Evolutionary conservation across 2,113 vertebrate species (phyloP), one percentile per base, ranked within the genome.

Genomic region (Benthochromis sp.): DNA sequence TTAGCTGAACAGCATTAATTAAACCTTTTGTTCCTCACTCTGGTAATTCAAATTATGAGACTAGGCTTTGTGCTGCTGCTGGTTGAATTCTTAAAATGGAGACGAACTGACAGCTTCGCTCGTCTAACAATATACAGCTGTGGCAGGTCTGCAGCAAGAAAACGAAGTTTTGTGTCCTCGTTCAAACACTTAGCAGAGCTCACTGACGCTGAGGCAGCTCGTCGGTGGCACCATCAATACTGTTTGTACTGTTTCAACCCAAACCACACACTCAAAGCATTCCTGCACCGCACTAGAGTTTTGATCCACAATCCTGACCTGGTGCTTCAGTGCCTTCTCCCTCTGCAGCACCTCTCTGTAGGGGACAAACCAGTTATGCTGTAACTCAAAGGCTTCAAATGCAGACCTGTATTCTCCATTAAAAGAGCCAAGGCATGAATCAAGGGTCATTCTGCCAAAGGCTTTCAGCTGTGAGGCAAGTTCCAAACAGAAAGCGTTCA

Each of bases 281-380:
- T 66, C 53, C 88, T 88, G 88, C 83, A 57, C 79, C 82, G 86
- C 91, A 88, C 17, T 34, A 78, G 84, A 45, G 86, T 84, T 93
- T 86, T 90, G 85, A 93, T 90, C 82, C 81, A 55, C 81, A 80
- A 61, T 83, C 71, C 36, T 88, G 90, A 89, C 88, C 90, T 83
- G 82, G 73, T 7, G 50, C 92, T 88, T 84, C 82, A 86, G 82
- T 66, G 73, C 85, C 52, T 36, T 78, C 79, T 84, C 83, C 43
- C 83, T 73, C 87, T 69, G 63, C 82, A 63, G 52, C 13, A 4
- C 24, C 63, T 66, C 81, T 81, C 66, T 86, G 81, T 19, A 59
- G 66, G 24, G 36, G 14, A 38, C 66, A 45, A 73, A 87, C 87
- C 88, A 45, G 81, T 85, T 89, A 45, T 84, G 84, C 80, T 81